Conservation (phyloP, 2,113 vertebrate genomes). For the Acrocephalus arundinaceus region DNA sequence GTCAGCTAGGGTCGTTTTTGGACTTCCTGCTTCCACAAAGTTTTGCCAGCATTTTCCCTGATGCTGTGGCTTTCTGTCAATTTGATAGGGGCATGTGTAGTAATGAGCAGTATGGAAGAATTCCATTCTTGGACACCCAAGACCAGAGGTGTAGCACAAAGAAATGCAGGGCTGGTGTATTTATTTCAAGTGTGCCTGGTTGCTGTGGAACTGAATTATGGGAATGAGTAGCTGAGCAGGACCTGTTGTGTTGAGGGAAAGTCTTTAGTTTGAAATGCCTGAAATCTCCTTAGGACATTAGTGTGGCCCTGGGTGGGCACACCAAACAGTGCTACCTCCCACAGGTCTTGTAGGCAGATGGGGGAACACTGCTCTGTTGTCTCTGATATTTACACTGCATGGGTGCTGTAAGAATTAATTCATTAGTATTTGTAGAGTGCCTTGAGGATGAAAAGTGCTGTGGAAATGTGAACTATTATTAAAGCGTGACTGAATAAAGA, state of each 20-base stretch:
- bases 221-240: background rate
- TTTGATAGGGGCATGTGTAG: background rate
- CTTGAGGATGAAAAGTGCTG: conserved; percentile 7
- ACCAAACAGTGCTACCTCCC: background rate
- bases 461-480: conserved; percentile 17
- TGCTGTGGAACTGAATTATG: background rate
- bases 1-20: background rate
- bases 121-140: background rate
- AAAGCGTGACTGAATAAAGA: background rate
- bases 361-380: background rate
- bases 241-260: background rate
- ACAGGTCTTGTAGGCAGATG: background rate
- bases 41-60: background rate
- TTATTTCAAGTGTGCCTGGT: background rate
- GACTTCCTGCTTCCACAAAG: background rate
- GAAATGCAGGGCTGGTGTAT: background rate
- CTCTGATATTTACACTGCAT: background rate
- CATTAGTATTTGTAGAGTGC: background rate
- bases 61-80: background rate
- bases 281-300: background rate
- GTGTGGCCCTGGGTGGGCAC: background rate
- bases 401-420: conserved; percentile 15
- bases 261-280: background rate
- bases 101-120: background rate
- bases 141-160: background rate